These are phyloP conservation scores for Bedellia somnulentella DNA, from an alignment of 2,888 invertebrate genomes.

Conservation along the genomic window DNA sequence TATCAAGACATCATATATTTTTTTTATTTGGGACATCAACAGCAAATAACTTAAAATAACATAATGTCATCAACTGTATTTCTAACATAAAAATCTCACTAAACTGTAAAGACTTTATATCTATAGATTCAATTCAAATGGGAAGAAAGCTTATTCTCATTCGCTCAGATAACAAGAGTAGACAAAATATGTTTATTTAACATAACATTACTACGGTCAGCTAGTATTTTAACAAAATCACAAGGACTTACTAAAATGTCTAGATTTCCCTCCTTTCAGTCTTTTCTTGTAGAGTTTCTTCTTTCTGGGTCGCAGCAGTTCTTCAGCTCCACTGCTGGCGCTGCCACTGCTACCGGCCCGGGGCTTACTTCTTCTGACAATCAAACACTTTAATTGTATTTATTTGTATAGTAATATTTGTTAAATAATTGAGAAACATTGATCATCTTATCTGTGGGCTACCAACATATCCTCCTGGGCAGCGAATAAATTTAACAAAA, in stretches of 20 bases:
- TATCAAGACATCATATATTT: too few relatives aligned
- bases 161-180: not conserved
- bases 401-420: too few relatives aligned
- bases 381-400: not conserved
- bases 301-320: constrained; percentile 51
- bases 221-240: not conserved
- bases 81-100: too few relatives aligned
- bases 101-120: too few relatives aligned
- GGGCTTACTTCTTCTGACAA: constrained; percentile 29
- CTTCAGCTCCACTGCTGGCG: constrained; percentile 51
- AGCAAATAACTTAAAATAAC: too few relatives aligned
- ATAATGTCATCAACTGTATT: too few relatives aligned
- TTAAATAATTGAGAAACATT: too few relatives aligned
- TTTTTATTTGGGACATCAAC: too few relatives aligned
- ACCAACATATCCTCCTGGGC: too few relatives aligned
- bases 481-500: too few relatives aligned
- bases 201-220: not conserved
- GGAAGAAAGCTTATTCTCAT: not conserved
- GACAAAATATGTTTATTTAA: not conserved
- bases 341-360: constrained; percentile 54
- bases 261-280: constrained; percentile 53
- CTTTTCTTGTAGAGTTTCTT: constrained; percentile 68
- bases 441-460: too few relatives aligned
- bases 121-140: not conserved
- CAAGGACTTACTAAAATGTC: constrained; percentile 45